These are phyloP conservation scores for Pseudomyrmex flavicornis DNA, from an alignment of 1,140 invertebrate species.

Conservation along the genomic window DNA sequence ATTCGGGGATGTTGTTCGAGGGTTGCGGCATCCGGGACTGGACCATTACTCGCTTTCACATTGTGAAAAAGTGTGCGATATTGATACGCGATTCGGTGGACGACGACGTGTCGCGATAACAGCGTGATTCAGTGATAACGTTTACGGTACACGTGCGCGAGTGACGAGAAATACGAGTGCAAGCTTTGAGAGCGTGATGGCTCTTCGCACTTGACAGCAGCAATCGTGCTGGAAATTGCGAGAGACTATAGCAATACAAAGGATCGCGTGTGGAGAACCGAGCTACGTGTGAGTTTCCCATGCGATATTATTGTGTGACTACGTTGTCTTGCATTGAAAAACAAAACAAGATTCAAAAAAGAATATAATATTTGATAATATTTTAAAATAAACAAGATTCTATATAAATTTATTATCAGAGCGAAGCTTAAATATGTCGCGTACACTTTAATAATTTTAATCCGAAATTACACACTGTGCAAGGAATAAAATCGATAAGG, in stretches of 20 bases:
- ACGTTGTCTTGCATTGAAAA: background rate
- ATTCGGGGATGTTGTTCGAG: constrained; percentile 21
- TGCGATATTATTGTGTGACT: background rate
- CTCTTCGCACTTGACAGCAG: background rate
- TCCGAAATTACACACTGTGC: no score
- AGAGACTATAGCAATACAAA: background rate
- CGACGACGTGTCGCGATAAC: constrained; percentile 29
- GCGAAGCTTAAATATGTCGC: no score
- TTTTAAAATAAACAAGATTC: no score
- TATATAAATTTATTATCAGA: no score
- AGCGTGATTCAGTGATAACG: constrained; percentile 41
- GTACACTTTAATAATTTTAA: no score
- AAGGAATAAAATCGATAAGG: no score
- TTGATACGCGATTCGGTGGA: constrained; percentile 22
- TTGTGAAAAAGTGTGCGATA: background rate
- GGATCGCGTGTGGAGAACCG: background rate
- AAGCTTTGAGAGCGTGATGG: background rate
- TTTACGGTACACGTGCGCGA: constrained; percentile 36
- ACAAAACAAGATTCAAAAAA: no score
- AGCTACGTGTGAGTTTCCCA: constrained; percentile 15
- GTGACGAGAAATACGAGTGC: constrained; percentile 17
- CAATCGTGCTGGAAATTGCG: background rate
- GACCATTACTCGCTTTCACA: background rate
- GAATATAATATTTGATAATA: no score
- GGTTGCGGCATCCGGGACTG: background rate